Evolutionary conservation across 2,113 vertebrate species (phyloP).

Genomic region (Phalacrocorax carbo): DNA sequence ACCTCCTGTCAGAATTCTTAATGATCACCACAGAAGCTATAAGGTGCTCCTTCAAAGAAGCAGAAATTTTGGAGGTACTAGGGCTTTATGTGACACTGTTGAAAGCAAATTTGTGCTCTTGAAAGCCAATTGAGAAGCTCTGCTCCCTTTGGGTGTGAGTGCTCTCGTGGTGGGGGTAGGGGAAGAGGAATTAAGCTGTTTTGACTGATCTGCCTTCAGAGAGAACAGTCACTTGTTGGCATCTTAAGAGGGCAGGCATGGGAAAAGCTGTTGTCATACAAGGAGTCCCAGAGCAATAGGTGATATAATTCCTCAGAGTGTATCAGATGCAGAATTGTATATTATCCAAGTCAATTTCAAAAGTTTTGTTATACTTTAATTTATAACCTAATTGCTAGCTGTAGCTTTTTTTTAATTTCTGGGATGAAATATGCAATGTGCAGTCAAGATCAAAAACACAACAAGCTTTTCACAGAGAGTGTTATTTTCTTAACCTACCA

Average conservation of each 20-base stretch:
- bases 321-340: neutral
- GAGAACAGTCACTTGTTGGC: neutral
- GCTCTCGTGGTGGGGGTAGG: neutral
- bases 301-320: neutral
- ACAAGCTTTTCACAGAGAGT: neutral
- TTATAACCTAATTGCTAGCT: neutral
- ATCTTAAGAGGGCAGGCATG: neutral
- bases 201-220: neutral
- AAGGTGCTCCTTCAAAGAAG: neutral
- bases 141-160: neutral
- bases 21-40: neutral
- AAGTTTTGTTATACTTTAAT: neutral
- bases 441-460: neutral
- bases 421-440: neutral
- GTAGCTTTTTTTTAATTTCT: neutral
- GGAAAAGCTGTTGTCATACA: neutral
- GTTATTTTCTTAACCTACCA: neutral
- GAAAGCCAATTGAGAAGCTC: neutral
- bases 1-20: neutral
- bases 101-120: neutral
- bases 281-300: neutral
- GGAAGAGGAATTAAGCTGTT: neutral
- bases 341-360: neutral
- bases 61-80: neutral
- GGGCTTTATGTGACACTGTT: neutral